phyloP scores from a whole-genome alignment of 2,113 vertebrate species.

The Ammospiza nelsoni region DNA sequence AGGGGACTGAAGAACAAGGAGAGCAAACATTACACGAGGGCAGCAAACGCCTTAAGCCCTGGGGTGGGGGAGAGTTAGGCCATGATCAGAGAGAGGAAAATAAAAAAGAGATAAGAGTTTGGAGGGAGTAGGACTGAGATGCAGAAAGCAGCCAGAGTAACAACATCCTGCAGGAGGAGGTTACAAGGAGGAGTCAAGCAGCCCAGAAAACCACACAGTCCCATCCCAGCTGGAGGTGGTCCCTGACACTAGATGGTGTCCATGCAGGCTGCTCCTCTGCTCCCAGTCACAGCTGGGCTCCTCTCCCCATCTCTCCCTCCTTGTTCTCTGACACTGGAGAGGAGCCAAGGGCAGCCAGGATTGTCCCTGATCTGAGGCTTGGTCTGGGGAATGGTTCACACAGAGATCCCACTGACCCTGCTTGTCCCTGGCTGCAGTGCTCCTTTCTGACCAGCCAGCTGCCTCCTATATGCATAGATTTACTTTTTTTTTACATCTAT shows the following conservation, averaged over 20 bases:
- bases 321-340: accelerated
- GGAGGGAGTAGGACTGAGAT: background rate
- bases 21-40: accelerated
- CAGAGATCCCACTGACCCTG: accelerated
- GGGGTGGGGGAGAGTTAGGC: background rate
- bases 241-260: background rate
- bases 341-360: background rate
- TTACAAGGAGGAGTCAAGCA: background rate
- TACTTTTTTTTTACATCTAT: background rate
- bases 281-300: accelerated
- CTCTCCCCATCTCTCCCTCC: background rate
- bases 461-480: background rate
- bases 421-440: background rate
- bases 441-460: background rate
- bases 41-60: background rate
- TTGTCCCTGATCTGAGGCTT: no score
- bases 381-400: background rate
- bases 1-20: background rate
- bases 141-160: background rate
- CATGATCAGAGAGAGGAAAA: background rate
- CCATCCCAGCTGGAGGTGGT: background rate
- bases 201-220: background rate
- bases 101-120: background rate
- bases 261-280: background rate
- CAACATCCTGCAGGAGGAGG: background rate